Conservation (phyloP, 1,140 invertebrate genomes). For the Lordiphosa mommai region DNA sequence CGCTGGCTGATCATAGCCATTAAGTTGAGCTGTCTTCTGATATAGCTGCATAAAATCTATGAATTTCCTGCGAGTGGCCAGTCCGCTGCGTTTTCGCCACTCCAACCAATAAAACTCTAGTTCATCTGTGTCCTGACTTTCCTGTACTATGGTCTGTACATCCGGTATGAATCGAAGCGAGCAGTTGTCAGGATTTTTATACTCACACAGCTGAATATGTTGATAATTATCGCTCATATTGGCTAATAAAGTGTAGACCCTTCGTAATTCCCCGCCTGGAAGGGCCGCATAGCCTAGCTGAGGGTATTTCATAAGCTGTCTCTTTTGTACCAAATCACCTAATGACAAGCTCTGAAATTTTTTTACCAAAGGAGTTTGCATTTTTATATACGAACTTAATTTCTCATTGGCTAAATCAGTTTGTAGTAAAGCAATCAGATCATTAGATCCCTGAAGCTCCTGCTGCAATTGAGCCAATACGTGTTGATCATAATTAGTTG, state of each 20-base stretch:
- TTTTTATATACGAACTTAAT: constrained; percentile 36
- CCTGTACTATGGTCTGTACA: constrained; percentile 52
- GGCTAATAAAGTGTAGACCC: constrained; percentile 38
- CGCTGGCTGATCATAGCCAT: constrained; percentile 47
- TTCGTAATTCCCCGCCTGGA: constrained; percentile 9
- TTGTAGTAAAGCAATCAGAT: constrained; percentile 43
- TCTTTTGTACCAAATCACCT: constrained; percentile 28
- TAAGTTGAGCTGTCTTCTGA: constrained; percentile 55
- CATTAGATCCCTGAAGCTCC: constrained; percentile 50
- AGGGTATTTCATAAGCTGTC: constrained; percentile 40
- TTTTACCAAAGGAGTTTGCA: constrained; percentile 8
- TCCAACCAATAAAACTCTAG: constrained; percentile 75
- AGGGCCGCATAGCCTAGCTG: constrained; percentile 50
- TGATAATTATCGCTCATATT: constrained; percentile 63
- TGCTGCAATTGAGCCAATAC: constrained; percentile 45
- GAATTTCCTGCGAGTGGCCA: constrained; percentile 41
- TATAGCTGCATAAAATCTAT: constrained; percentile 64
- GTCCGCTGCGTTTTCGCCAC: constrained; percentile 52
- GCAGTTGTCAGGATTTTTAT: constrained; percentile 48
- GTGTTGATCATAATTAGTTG: constrained; percentile 53
- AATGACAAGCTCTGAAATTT: constrained; percentile 48
- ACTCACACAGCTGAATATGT: constrained; percentile 54
- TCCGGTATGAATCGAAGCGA: constrained; percentile 57
- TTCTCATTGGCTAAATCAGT: constrained; percentile 52
- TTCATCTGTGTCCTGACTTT: constrained; percentile 47